phyloP scores from a whole-genome alignment of 2,113 vertebrate genomes.

The Pseudopipra pipra region DNA sequence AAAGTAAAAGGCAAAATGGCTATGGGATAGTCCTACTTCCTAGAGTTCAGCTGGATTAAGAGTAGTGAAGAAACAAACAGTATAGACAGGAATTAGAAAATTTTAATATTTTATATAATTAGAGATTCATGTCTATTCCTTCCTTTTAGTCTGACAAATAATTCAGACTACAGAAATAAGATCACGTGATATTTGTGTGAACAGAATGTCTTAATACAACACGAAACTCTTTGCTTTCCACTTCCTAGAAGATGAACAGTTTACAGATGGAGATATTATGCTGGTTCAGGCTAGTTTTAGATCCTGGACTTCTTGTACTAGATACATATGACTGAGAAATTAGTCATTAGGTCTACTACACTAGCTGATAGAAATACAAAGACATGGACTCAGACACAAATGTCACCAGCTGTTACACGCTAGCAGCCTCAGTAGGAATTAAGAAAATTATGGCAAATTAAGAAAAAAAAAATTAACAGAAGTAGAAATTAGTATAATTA shows the following conservation, averaged over 20 bases:
- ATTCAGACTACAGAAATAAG: neutral
- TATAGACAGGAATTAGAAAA: neutral
- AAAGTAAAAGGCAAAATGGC: neutral
- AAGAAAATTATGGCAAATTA: neutral
- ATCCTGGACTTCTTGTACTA: conserved; percentile 7
- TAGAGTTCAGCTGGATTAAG: neutral
- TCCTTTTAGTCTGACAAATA: neutral
- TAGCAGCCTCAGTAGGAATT: neutral
- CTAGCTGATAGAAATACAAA: neutral
- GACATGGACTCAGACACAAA: neutral
- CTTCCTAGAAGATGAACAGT: neutral
- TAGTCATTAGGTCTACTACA: neutral
- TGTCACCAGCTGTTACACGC: conserved; percentile 2
- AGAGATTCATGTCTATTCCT: neutral
- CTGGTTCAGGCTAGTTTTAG: neutral
- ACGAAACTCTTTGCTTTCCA: neutral
- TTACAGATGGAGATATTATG: neutral
- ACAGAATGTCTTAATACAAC: neutral
- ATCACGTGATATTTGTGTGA: neutral
- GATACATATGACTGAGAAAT: conserved; percentile 2
- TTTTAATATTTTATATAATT: neutral
- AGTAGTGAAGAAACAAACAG: neutral
- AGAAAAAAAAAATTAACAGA: neutral
- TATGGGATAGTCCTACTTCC: fast-evolving
- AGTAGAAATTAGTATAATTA: neutral